Evolutionary conservation across 2,888 invertebrate species (phyloP), one percentile per base, ranked within the genome.

Genomic region (Bimastos eiseni): DNA sequence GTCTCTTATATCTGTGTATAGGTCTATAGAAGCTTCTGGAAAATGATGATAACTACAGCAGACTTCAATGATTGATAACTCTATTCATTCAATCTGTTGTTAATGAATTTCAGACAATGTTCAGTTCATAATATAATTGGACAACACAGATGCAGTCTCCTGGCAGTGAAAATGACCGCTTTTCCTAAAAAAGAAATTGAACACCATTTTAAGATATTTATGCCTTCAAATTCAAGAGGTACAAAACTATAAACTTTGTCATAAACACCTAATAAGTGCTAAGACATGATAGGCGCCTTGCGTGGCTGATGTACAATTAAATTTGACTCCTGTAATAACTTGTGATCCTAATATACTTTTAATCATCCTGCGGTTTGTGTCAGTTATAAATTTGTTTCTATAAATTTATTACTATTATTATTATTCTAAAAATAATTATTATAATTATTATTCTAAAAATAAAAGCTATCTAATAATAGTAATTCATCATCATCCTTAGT

Each of bases 101-200:
- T n/a, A n/a, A 49, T 24, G 49, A 49, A 49, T 49, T 49, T 21
- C 21, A 21, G 21, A 1, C 49, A 21, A 70, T 49, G 49, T 49
- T 70, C 49, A 24, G 49, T 24, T 24, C 21, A 24, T 49, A 70
- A n/a, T 8, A 70, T 70, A 70, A 70, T 11, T 70, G 70, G 70
- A 70, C 70, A 70, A n/a, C 70, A 70, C 70, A 70, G n/a, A n/a
- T n/a, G 70, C 8, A 11, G 30, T 70, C 70, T 70, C n/a, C 70
- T n/a, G 70, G 70, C 70, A n/a, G 70, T n/a, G 70, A 70, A 0
- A n/a, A 70, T 11, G 70, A n/a, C n/a, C n/a, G 30, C n/a, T 70
- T n/a, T 70, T 70, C n/a, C 70, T 70, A n/a, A 70, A 70, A 70
- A 70, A 70, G n/a, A 70, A 70, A 70, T 70, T n/a, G n/a, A 70